A percentile compares a stretch with the other conserved stretches of the same genome.
These are phyloP conservation scores for Trichonephila clavipes DNA, from an alignment of 1,140 invertebrate species.

Conservation along the genomic window DNA sequence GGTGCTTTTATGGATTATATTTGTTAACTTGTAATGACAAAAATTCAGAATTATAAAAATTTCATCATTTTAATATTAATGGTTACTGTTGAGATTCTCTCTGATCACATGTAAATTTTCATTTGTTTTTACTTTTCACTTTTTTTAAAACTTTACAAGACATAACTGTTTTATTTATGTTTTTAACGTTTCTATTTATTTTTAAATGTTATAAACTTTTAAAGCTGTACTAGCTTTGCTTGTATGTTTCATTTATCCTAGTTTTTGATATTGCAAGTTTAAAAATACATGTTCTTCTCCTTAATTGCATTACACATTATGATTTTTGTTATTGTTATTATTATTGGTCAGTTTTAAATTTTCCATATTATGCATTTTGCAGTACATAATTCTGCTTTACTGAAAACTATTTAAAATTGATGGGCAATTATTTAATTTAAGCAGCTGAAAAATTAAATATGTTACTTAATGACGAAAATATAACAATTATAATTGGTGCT, in stretches of 20 bases:
- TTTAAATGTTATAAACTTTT: not conserved
- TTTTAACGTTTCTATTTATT: conserved; percentile 3
- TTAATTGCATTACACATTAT: not conserved
- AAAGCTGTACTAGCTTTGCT: not conserved
- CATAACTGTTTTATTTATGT: not conserved
- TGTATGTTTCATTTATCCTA: not conserved
- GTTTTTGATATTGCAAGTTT: not conserved
- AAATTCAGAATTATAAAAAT: not conserved
- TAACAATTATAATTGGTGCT: not conserved
- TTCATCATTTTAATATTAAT: not conserved
- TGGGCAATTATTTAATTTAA: too few species aligned
- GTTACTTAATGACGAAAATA: not conserved
- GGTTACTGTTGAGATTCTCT: not conserved
- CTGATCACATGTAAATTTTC: conserved; percentile 1
- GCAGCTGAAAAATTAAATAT: not conserved
- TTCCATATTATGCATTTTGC: not conserved
- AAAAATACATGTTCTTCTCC: not conserved
- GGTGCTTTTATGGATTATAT: not conserved
- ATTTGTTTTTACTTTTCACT: not conserved
- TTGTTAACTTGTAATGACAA: not conserved
- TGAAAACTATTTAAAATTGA: not conserved
- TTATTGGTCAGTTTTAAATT: not conserved
- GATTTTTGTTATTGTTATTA: not conserved
- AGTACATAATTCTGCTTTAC: not conserved
- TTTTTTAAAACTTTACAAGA: not conserved